Percentiles rank a stretch among this genome's conserved stretches.
Evolutionary conservation across 30 jellyfish, hydroid and myxozoan species (phyloP).

Genomic region (Cassiopea xamachana): DNA sequence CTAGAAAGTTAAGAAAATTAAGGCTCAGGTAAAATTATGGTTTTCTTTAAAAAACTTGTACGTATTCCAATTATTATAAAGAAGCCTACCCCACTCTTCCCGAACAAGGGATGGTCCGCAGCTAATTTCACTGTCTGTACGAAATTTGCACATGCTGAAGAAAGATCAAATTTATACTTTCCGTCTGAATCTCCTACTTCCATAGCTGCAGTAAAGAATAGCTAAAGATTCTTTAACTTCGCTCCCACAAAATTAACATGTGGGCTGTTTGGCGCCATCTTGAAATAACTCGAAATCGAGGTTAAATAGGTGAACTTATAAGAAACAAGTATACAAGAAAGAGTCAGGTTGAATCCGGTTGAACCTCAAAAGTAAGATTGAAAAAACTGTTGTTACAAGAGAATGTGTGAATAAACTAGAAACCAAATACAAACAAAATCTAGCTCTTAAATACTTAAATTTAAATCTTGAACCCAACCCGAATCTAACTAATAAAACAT

Average conservation of each 20-base stretch:
- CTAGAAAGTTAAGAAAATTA: too few species aligned
- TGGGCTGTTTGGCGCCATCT: slow-evolving; percentile 27
- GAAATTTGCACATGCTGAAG: neutral
- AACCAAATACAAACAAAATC: too few species aligned
- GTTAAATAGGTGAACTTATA: neutral
- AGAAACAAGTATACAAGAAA: too few species aligned
- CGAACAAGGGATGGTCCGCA: slow-evolving; percentile 37
- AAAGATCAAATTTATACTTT: slow-evolving; percentile 41
- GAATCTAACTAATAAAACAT: too few species aligned
- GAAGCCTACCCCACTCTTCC: neutral
- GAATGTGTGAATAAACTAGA: too few species aligned
- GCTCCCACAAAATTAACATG: slow-evolving; percentile 22
- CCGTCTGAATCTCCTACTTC: neutral
- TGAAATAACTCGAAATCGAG: slow-evolving; percentile 19
- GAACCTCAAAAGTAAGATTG: too few species aligned
- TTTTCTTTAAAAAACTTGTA: neutral
- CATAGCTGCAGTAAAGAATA: neutral
- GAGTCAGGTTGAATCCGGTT: too few species aligned
- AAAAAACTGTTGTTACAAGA: too few species aligned
- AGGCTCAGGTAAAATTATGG: neutral
- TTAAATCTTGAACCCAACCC: too few species aligned
- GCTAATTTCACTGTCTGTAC: slow-evolving; percentile 22
- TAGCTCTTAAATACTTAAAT: too few species aligned
- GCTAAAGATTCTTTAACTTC: neutral
- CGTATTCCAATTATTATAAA: neutral